Conservation (phyloP, 2,113 vertebrate species). For the Rattus rattus region DNA sequence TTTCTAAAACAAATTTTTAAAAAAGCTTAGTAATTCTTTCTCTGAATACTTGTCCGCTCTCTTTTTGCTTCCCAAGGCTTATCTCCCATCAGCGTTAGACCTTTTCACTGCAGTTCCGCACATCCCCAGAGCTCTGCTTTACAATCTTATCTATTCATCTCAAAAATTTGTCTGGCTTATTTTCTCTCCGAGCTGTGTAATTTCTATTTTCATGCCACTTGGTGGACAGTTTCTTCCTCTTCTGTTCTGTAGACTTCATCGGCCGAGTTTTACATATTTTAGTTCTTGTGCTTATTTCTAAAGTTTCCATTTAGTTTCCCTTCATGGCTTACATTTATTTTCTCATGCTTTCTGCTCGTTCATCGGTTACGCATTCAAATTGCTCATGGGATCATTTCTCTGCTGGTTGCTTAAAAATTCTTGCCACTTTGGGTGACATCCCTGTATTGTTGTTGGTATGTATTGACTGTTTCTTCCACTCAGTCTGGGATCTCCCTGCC, state of each 20-base stretch:
- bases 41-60: background rate
- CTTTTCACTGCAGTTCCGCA: background rate
- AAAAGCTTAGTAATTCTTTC: background rate
- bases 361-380: background rate
- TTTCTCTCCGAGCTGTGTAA: background rate
- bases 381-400: background rate
- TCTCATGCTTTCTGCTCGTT: background rate
- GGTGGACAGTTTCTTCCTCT: background rate
- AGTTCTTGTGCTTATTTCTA: background rate
- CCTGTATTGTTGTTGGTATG: background rate
- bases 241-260: background rate
- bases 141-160: background rate
- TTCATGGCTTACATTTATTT: background rate
- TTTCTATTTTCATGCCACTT: background rate
- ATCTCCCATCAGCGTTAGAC: background rate
- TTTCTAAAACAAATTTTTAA: background rate
- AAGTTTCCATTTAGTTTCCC: background rate
- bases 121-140: background rate
- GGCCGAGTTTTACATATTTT: background rate
- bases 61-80: background rate
- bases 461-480: background rate
- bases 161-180: background rate
- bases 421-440: background rate
- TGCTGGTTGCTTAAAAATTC: background rate
- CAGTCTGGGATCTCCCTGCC: background rate